Base-by-base conservation (phyloP, 2,888 invertebrate species). In the Aporophyla nigra region DNA sequence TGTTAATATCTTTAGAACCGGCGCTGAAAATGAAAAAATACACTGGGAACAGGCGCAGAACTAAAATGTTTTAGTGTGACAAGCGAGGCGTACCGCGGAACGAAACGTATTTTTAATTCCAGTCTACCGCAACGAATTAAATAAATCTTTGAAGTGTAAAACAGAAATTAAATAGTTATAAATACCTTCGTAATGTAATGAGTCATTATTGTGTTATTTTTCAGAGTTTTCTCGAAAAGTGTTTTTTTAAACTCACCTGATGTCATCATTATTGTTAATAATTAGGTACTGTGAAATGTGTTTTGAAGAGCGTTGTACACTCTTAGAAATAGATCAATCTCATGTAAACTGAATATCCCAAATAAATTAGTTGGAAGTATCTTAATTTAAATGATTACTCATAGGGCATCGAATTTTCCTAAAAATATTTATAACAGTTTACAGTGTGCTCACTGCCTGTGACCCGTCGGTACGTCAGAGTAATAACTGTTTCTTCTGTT, bases 31-130 rank as follows among this genome's bases (percentile, higher is more conserved):
- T 89, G 82, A 89, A 90, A 91, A 91, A 91, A 89, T 88, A 82
- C 87, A 62, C 81, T 74, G 56, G 78, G 84, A 90, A 91, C 93
- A 89, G 84, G 91, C 89, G 90, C 91, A 92, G 90, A 92, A 92
- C 93, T 91, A 93, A 93, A 89, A 88, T 89, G 89, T 89, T 90
- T 91, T 92, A 90, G 87, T 88, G 85, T 85, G 89, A 84, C 87
- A 86, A 80, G 85, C 72, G 78, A 74, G 74, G 84, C 83, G 85
- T 73, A 77, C 78, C 70, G 87, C 91, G 89, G 88, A 90, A 92
- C 92, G 87, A 86, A 91, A 88, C 87, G 74, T 90, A 90, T 90
- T 91, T 93, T 91, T 91, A 89, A 90, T 90, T 88, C 82, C 84
- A 87, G 82, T 88, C 89, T 87, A 74, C 86, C 89, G 87, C 83